Evolutionary conservation across 53 echinoderm and acorn worm genomes (phyloP).

Genomic region (Mesocentrotus franciscanus): DNA sequence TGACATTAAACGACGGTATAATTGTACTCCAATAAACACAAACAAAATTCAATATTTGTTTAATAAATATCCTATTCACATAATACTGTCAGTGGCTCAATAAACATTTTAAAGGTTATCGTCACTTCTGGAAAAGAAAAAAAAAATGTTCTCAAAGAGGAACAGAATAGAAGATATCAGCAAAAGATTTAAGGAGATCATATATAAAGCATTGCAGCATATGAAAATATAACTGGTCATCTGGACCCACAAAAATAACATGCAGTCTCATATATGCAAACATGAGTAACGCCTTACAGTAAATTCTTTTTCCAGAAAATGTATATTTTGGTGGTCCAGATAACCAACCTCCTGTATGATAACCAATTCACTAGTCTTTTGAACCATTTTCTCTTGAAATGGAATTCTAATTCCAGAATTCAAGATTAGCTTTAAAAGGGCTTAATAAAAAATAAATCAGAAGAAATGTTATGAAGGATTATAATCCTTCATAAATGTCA

Average conservation of each 20-base stretch:
- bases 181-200: too few species aligned
- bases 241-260: too few species aligned
- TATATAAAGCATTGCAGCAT: too few species aligned
- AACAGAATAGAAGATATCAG: too few species aligned
- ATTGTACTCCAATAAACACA: background rate
- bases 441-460: background rate
- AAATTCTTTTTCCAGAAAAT: too few species aligned
- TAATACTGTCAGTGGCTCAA: constrained; percentile 19
- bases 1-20: background rate
- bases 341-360: background rate
- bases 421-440: background rate
- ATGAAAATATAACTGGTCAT: too few species aligned
- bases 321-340: too few species aligned
- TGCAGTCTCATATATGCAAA: too few species aligned
- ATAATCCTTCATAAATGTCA: background rate
- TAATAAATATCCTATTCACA: constrained; percentile 26
- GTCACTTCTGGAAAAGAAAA: background rate
- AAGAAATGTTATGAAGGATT: background rate
- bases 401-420: background rate
- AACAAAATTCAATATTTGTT: background rate
- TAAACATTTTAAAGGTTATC: background rate
- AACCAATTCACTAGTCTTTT: background rate
- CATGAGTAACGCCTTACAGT: too few species aligned
- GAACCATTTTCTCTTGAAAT: background rate
- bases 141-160: too few species aligned